phyloP scores from a whole-genome alignment of 1,140 invertebrate species.

The Drosophila albomicans region DNA sequence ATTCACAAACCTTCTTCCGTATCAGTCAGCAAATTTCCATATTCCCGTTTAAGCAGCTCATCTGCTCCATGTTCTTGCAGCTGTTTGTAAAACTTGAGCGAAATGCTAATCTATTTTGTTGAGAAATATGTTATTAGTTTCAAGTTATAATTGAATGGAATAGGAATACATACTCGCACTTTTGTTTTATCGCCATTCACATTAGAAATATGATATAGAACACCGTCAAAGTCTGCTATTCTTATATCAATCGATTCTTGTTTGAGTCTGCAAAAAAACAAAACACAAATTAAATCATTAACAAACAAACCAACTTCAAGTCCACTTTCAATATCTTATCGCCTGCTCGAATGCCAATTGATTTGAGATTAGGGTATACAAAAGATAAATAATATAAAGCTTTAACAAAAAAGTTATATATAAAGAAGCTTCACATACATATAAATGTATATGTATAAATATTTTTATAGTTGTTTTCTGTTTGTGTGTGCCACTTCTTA shows the following conservation, averaged over 20 bases:
- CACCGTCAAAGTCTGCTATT: constrained; percentile 99
- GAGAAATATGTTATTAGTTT: constrained; percentile 13
- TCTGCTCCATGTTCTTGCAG: constrained; percentile 99
- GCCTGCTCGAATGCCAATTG: constrained; percentile 7
- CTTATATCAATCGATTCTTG: constrained; percentile 97
- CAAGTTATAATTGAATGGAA: constrained; percentile 9
- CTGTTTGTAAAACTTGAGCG: constrained; percentile 99
- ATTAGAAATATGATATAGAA: constrained; percentile 99
- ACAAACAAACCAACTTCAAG: constrained; percentile 12
- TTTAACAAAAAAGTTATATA: neutral
- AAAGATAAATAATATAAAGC: constrained; percentile 7
- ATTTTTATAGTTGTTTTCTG: neutral
- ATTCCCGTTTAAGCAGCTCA: constrained; percentile 96
- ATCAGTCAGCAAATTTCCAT: constrained; percentile 92
- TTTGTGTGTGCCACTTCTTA: neutral
- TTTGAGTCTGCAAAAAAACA: constrained; percentile 90
- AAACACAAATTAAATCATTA: constrained; percentile 16
- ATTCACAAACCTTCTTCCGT: constrained; percentile 92
- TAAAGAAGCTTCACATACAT: no score
- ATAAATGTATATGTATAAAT: neutral
- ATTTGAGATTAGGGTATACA: constrained; percentile 13
- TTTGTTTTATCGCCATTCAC: constrained; percentile 97
- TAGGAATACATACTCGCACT: constrained; percentile 92
- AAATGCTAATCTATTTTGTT: constrained; percentile 95
- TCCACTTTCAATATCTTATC: constrained; percentile 60